Evolutionary conservation across 2,888 invertebrate genomes (phyloP).

Genomic region (Glyphotaelius pellucidus): DNA sequence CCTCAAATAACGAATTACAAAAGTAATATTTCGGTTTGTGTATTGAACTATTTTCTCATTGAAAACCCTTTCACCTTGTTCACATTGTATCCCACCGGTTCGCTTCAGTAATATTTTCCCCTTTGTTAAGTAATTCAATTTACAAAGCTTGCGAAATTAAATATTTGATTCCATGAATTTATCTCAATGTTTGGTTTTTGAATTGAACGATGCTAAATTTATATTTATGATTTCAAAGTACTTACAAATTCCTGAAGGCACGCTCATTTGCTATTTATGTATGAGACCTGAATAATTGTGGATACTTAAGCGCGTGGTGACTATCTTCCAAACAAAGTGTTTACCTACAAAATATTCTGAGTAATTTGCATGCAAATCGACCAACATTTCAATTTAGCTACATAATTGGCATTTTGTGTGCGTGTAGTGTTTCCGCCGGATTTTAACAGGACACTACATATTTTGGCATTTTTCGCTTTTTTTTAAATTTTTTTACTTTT

Average conservation of each 20-base stretch:
- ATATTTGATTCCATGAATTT: background rate
- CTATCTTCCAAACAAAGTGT: background rate
- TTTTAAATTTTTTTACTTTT: no score
- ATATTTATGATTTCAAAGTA: background rate
- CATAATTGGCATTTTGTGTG: background rate
- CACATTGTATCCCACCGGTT: background rate
- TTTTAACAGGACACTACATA: background rate
- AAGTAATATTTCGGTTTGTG: background rate
- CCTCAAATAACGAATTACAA: background rate
- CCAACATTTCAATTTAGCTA: background rate
- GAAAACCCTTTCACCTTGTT: background rate
- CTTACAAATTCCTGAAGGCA: background rate
- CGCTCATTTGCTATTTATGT: background rate
- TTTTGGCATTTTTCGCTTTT: background rate
- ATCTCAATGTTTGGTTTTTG: background rate
- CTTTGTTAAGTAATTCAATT: background rate
- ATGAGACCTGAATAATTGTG: background rate
- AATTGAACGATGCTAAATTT: constrained; percentile 2
- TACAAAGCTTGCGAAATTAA: background rate
- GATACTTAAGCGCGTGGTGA: background rate
- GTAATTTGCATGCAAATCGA: background rate
- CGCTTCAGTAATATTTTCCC: background rate
- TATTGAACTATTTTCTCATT: background rate
- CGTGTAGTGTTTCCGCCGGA: background rate
- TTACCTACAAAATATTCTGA: background rate